Base-by-base conservation (phyloP, 2,888 invertebrate species). In the Hylaea fasciaria region DNA sequence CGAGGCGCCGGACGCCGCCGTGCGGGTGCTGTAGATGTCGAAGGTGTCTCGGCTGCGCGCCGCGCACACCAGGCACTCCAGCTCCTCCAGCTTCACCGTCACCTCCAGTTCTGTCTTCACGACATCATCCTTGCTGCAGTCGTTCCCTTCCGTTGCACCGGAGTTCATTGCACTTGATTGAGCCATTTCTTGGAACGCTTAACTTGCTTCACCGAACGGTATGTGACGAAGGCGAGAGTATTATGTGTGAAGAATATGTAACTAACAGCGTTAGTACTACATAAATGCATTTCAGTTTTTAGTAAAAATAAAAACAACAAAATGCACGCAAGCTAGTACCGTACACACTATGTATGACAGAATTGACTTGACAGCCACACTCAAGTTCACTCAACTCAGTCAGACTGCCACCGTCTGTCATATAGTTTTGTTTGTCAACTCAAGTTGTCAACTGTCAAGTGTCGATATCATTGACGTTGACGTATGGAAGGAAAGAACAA, bases 61-160 rank as follows among this genome's bases (percentile, higher is more conserved):
- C 41, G 77, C 66, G 68, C 91, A 91, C 61, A 88, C 82, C 17
- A 81, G 69, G 71, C 91, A 91, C 76, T 90, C 90, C 55, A 77
- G 72, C 13, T 77, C 76, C 74, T 90, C 90, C 35, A 75, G 79
- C 72, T 90, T 89, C 55, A 89, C 85, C 45, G 64, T 68, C 61
- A 85, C 73, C 0, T 82, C 84, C 43, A 73, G 63, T 70, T 87
- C 86, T 41, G 74, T 74, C 72, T 86, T 86, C 62, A 85, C 64
- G 59, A 72, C 65, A 41, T 75, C 68, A 65, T 77, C 75, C 62
- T 80, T 76, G 46, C 65, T 64, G 5, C 14, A 39, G 46, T 35
- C 45, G 35, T 47, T 52, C 46, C 49, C 29, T n/a, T 16, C 43
- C 47, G 37, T 50, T 32, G 46, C 41, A n/a, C 16, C 71, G 53